Base-by-base conservation (phyloP, 2,113 vertebrate species). In the Rafetus swinhoei region DNA sequence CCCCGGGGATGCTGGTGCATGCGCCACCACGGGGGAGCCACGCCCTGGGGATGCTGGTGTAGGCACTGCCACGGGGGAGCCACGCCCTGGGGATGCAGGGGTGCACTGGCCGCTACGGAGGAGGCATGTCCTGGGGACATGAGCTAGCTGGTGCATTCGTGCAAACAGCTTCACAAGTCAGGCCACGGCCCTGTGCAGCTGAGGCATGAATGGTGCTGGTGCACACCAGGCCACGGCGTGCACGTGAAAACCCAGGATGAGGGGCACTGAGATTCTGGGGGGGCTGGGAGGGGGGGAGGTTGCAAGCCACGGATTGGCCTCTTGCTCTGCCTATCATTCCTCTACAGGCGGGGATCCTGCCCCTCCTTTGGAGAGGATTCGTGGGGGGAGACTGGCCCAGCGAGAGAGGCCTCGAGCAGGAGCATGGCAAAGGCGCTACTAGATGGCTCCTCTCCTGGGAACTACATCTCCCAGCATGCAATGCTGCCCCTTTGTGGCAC, bases 391-490 rank as follows among this genome's bases (percentile, higher is more conserved):
- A 76, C 19, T 22, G 69, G 19, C 21, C 5, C 72, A 45, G 21
- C 35, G 4, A 76, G 45, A 45, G 35, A 45, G 39, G 35, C 72
- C 72, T 76, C 72, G 35, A 76, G 72, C 10, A 24, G 72, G 35
- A 45, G 22, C 72, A 45, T 45, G 35, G 72, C 72, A 9, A 69
- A 5, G 10, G 9, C 35, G 24, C 5, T 39, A 76, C 45, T 2
- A 9, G 21, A 2, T 2, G 1, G 3, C 7, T 32, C 21, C 3
- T 54, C 35, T 25, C 35, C 6, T 10, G 22, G 21, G 35, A 24
- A 39, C 72, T 76, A 76, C 72, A 76, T 5, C 19, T 76, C 35
- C 72, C 72, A 45, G 35, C 21, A 45, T 76, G 72, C 72, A 76
- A 21, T 22, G 35, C n/a, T 22, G 39, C 39, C 39, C 39, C 39